Evolutionary conservation across 2,113 vertebrate genomes (phyloP), one percentile per base, ranked within the genome.

Genomic region (Engraulis encrasicolus): DNA sequence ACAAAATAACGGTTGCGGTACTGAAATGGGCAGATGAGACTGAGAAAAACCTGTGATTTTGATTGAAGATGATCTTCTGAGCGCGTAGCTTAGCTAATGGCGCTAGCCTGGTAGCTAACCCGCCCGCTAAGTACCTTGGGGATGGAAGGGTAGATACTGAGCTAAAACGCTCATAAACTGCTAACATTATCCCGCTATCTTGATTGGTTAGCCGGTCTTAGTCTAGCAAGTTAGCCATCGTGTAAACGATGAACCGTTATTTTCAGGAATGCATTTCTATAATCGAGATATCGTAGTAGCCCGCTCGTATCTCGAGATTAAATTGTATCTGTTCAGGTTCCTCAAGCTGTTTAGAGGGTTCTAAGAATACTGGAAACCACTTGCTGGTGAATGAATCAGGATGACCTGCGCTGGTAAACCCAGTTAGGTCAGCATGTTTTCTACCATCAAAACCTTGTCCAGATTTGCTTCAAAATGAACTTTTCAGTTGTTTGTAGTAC

Each of bases 161-260:
- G 66, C 66, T 34, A 74, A 27, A n/a, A 31, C 23, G 61, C 15
- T 74, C 66, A 74, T 74, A 74, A 74, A 74, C 66, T 74, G 66
- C 66, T 74, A 74, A 74, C 27, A 15, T 74, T 74, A 74, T 74
- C 66, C 66, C 11, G 20, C 20, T 58, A 34, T 36, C 66, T 74
- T 74, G 66, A 31, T 34, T 74, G 66, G 15, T 27, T 74, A 74
- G 66, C 66, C 66, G 34, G 15, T 34, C 27, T 66, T 74, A 74
- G 31, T 74, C 23, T 74, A 74, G 66, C 27, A 74, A 74, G 66
- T 74, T 74, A 74, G 66, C 66, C 18, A 17, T 74, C 66, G 66
- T 14, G 66, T 74, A 14, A 74, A 34, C 15, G 31, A 31, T 34
- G 27, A 1, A 74, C 66, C 66, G 66, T 74, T 74, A 74, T 74